Percentiles rank a stretch among this genome's conserved stretches.
Evolutionary conservation across 53 echinoderm and acorn worm species (phyloP).

Genomic region (Hippasteria phrygiana): DNA sequence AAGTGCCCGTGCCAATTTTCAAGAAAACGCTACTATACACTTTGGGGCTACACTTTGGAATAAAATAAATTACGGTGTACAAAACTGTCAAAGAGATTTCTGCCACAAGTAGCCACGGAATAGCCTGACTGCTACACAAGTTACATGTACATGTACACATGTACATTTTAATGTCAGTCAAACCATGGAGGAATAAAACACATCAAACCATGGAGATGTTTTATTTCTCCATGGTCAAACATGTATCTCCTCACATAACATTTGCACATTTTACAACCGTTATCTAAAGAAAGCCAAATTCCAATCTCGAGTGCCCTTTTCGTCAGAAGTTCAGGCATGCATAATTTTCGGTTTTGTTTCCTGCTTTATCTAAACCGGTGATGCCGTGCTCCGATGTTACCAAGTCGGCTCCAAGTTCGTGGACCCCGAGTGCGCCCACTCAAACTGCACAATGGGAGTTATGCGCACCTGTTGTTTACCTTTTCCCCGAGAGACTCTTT

Average conservation of each 20-base stretch:
- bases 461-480: constrained; percentile 21
- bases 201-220: background rate
- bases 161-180: too few species aligned
- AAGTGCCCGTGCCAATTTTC: too few species aligned
- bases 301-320: background rate
- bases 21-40: too few species aligned
- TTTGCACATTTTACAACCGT: background rate
- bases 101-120: too few species aligned
- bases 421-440: background rate
- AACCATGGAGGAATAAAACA: too few species aligned
- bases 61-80: too few species aligned
- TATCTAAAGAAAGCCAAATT: constrained; percentile 15
- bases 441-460: background rate
- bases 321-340: background rate
- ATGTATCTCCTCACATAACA: background rate
- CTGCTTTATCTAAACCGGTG: background rate
- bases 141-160: too few species aligned
- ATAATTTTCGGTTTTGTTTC: background rate
- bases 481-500: background rate
- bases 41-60: too few species aligned
- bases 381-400: constrained; percentile 11
- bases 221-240: background rate
- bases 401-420: background rate
- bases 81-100: too few species aligned
- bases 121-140: too few species aligned